Conservation (phyloP, 2,113 vertebrate genomes). For the Acrocephalus arundinaceus region DNA sequence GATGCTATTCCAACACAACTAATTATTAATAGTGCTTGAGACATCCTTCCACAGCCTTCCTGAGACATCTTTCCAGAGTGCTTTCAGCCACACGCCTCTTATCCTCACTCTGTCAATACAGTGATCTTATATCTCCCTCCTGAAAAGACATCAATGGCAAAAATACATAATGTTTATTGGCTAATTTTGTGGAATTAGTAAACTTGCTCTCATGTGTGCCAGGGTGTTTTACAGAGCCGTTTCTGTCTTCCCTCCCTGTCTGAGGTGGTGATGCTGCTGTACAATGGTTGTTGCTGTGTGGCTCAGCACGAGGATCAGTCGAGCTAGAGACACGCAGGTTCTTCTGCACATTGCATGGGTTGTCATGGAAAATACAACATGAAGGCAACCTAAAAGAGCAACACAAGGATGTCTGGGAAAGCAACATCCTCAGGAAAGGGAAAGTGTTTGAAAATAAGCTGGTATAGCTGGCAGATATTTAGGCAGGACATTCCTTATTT, state of each 20-base stretch:
- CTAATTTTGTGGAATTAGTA: neutral
- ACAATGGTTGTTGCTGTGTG: rapidly evolving
- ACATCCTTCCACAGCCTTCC: neutral
- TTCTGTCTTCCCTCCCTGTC: neutral
- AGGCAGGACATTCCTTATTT: neutral
- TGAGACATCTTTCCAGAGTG: neutral
- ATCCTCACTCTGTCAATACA: no score
- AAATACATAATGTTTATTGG: neutral
- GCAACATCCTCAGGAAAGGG: neutral
- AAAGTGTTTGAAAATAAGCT: neutral
- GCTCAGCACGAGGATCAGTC: neutral
- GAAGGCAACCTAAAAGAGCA: neutral
- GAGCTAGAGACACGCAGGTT: neutral
- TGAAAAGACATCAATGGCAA: neutral
- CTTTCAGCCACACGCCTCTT: neutral
- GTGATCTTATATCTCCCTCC: neutral
- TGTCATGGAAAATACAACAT: neutral
- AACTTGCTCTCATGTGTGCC: neutral
- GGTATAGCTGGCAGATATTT: neutral
- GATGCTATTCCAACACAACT: neutral
- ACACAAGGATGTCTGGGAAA: neutral
- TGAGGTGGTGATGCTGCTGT: neutral
- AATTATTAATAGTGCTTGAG: neutral
- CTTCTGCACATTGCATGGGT: rapidly evolving
- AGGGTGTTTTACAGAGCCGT: neutral